Evolutionary conservation across 2,113 vertebrate species (phyloP).

Genomic region (Cavia porcellus): DNA sequence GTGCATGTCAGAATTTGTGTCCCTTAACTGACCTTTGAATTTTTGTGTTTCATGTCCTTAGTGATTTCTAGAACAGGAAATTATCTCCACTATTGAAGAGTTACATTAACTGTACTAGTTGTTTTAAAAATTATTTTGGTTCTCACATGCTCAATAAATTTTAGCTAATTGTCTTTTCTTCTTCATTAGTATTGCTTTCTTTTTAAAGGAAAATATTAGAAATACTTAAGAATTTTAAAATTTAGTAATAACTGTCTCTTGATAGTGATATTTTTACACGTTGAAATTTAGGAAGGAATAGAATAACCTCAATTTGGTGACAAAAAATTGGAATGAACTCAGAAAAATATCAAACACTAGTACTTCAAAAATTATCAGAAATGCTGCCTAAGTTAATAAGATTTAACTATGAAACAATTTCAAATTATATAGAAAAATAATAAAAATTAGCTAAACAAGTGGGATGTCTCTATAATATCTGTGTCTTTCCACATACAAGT

Average conservation of each 20-base stretch:
- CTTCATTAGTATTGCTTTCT: not conserved
- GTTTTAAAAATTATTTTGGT: not conserved
- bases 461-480: not conserved
- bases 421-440: not conserved
- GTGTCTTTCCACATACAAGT: not conserved
- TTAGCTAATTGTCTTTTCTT: not conserved
- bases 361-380: not conserved
- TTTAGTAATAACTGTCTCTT: not conserved
- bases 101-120: not conserved
- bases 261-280: not conserved
- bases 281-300: conserved; percentile 19
- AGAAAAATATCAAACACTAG: conserved; percentile 27
- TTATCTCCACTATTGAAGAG: not conserved
- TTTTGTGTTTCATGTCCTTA: not conserved
- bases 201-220: not conserved
- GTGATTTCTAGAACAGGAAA: not conserved
- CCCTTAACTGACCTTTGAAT: not conserved
- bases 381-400: conserved; percentile 1
- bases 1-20: not conserved
- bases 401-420: not conserved
- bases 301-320: not conserved
- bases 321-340: not conserved
- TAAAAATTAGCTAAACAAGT: not conserved
- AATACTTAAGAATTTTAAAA: conserved; percentile 38
- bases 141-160: not conserved